phyloP scores from a whole-genome alignment of 2,113 vertebrate species.

The Istiophorus platypterus region DNA sequence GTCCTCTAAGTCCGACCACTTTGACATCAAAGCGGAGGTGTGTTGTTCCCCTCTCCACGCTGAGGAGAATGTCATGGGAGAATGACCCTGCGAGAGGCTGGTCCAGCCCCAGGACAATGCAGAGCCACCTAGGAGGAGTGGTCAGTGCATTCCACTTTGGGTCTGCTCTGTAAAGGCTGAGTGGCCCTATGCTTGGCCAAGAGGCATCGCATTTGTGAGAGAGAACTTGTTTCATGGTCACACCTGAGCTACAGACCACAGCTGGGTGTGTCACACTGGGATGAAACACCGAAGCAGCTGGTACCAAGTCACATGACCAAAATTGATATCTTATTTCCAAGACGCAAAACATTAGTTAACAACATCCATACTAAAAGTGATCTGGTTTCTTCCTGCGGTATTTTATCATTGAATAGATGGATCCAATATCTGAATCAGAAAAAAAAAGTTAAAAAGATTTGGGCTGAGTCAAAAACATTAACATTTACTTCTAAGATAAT shows the following conservation, averaged over 20 bases:
- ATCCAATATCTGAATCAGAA: neutral
- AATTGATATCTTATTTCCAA: neutral
- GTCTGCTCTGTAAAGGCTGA: constrained; percentile 31
- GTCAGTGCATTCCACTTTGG: constrained; percentile 64
- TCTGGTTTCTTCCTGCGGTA: neutral
- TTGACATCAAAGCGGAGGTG: constrained; percentile 74
- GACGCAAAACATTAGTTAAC: neutral
- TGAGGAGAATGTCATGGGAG: constrained; percentile 74
- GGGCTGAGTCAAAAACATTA: too few relatives aligned
- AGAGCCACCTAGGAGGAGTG: constrained; percentile 70
- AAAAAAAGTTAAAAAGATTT: neutral
- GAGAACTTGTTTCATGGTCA: constrained; percentile 24
- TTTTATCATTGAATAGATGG: neutral
- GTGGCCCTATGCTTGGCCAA: constrained; percentile 1
- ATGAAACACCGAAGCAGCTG: neutral
- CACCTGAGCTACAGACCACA: constrained; percentile 24
- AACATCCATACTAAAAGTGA: neutral
- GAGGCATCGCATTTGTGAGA: constrained; percentile 26
- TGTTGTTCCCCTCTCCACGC: constrained; percentile 62
- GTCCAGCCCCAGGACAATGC: constrained; percentile 60
- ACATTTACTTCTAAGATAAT: neutral
- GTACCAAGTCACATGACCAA: neutral
- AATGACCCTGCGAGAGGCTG: constrained; percentile 64
- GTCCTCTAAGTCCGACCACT: constrained; percentile 61
- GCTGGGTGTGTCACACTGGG: constrained; percentile 3